Evolutionary conservation across 2,113 vertebrate genomes (phyloP).

Genomic region (Gasterosteus aculeatus): DNA sequence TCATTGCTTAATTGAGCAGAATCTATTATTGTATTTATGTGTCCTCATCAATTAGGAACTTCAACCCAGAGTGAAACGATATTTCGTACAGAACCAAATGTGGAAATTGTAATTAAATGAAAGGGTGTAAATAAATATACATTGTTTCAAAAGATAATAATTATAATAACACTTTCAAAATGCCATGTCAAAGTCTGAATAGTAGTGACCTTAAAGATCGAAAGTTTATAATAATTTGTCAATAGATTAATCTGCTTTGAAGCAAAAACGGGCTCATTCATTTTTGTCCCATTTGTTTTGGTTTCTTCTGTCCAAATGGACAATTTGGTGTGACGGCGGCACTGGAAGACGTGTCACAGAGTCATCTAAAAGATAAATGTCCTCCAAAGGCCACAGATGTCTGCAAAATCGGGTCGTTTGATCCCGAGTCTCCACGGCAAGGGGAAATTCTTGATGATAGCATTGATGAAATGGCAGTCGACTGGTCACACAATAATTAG

Average conservation of each 20-base stretch:
- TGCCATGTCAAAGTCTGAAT: not conserved
- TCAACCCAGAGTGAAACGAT: not conserved
- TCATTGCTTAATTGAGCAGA: not conserved
- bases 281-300: not conserved
- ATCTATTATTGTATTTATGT: not conserved
- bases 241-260: not conserved
- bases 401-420: not conserved
- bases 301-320: not conserved
- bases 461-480: constrained; percentile 16
- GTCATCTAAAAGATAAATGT: not conserved
- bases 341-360: not conserved
- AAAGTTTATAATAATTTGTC: not conserved
- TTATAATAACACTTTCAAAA: not conserved
- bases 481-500: constrained; percentile 7
- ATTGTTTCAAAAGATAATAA: not conserved
- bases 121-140: not conserved
- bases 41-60: not conserved
- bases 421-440: not conserved
- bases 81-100: not conserved
- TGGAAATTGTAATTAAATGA: not conserved
- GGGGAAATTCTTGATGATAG: not conserved
- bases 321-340: not conserved
- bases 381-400: constrained; percentile 6
- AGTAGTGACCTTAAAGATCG: not conserved
- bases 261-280: not conserved